These are phyloP conservation scores for Acrobasis repandana DNA, from an alignment of 2,888 invertebrate genomes.

Conservation along the genomic window DNA sequence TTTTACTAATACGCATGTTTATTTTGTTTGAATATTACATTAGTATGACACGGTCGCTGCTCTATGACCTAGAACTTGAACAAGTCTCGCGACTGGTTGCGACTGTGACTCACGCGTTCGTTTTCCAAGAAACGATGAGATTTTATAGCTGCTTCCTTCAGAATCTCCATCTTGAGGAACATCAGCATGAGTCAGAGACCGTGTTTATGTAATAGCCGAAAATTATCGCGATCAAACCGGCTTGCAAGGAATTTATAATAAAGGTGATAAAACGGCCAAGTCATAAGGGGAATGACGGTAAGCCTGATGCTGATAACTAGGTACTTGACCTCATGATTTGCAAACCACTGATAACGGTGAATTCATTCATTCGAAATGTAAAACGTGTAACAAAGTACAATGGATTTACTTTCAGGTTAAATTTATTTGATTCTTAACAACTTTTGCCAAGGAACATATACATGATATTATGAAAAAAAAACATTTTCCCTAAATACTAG, in stretches of 20 bases:
- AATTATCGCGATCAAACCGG: slow-evolving; percentile 13
- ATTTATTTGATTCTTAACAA: no score
- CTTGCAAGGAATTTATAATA: slow-evolving; percentile 7
- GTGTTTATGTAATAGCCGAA: slow-evolving; percentile 26
- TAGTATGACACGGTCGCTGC: slow-evolving; percentile 44
- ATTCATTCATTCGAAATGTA: neutral
- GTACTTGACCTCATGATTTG: neutral
- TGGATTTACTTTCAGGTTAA: no score
- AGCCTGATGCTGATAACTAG: neutral
- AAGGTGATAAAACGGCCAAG: neutral
- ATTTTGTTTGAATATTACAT: neutral
- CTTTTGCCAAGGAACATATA: no score
- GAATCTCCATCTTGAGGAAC: slow-evolving; percentile 38
- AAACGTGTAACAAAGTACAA: neutral
- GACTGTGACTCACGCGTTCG: slow-evolving; percentile 43
- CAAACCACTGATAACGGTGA: neutral
- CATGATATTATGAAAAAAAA: no score
- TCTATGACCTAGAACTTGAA: slow-evolving; percentile 76
- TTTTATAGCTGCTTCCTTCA: slow-evolving; percentile 64
- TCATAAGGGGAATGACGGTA: neutral
- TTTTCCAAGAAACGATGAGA: slow-evolving; percentile 63
- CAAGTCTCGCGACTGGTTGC: slow-evolving; percentile 46
- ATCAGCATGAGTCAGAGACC: slow-evolving; percentile 42
- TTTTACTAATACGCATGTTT: neutral
- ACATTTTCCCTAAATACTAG: no score